Base-by-base conservation (phyloP, 2,113 vertebrate genomes). In the Odocoileus hemionus region DNA sequence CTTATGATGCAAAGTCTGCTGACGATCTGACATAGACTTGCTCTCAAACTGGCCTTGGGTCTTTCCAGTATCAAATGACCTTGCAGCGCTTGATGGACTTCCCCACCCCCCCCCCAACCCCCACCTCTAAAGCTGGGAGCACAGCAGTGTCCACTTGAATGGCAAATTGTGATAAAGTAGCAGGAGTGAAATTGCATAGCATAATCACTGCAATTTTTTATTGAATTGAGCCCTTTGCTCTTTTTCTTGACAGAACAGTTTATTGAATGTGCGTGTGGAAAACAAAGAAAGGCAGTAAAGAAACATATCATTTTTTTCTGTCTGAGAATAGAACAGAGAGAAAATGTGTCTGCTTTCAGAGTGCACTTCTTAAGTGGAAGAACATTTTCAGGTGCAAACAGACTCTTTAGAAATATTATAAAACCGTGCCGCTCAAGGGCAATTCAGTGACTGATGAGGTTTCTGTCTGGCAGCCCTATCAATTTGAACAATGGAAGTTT, bases 101-200 rank as follows among this genome's bases (percentile, higher is more conserved):
- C 28, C 92, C 55, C 47, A 50, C 25, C 2, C 47, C 52, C 52
- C 25, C 2, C 30, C 39, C 39, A 39, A 0, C 9, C n/a, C 6
- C 67, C 19, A 6, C n/a, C n/a, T 90, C 74, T 74, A 92, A 87
- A 94, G 70, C 93, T 92, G 8, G 30, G 52, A 98, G 50, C 95
- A n/a, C 47, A 95, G 23, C 74, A 52, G 89, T 97, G 94, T 93
- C 98, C 95, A 97, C 96, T 96, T 97, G 97, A 98, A 96, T 95
- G 95, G 94, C 83, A 98, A 98, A 98, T 98, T 98, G 97, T 98
- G 98, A 98, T 98, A 97, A 97, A 98, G 94, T 95, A 93, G 96
- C 87, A 64, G 95, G 91, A n/a, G 43, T 7, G 19, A 80, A 82
- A 70, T 89, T 98, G 91, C 55, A 60, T 98, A 95, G 97, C 93